Conservation (phyloP, 2,113 vertebrate species). For the Mugil cephalus region DNA sequence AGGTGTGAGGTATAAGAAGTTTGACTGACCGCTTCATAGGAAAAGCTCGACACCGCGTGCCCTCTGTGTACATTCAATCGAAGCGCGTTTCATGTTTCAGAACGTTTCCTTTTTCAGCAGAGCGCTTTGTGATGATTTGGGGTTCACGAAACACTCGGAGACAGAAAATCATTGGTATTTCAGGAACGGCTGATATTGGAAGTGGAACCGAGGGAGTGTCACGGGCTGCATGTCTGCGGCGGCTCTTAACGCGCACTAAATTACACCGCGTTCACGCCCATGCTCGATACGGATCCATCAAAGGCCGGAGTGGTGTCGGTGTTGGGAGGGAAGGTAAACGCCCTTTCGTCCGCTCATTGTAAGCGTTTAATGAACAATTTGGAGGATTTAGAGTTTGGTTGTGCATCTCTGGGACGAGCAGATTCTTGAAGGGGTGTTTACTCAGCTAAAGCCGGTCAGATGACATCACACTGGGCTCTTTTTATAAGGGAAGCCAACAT, state of each 20-base stretch:
- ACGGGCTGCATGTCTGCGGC: slow-evolving; percentile 60
- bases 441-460: slow-evolving; percentile 42
- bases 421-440: slow-evolving; percentile 34
- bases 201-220: slow-evolving; percentile 71
- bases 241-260: slow-evolving; percentile 74
- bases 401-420: slow-evolving; percentile 33
- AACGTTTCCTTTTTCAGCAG: slow-evolving; percentile 39
- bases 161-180: slow-evolving; percentile 81
- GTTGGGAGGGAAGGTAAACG: background rate
- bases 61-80: slow-evolving; percentile 13
- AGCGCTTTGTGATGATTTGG: slow-evolving; percentile 72
- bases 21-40: too few relatives aligned
- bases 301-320: slow-evolving; percentile 26
- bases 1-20: too few relatives aligned
- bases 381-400: slow-evolving; percentile 15
- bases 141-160: slow-evolving; percentile 60
- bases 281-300: slow-evolving; percentile 70
- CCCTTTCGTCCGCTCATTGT: slow-evolving; percentile 52
- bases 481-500: slow-evolving; percentile 57
- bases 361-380: slow-evolving; percentile 63
- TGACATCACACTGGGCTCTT: slow-evolving; percentile 47
- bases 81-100: slow-evolving; percentile 33
- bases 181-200: slow-evolving; percentile 73
- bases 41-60: slow-evolving; percentile 12
- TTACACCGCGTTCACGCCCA: slow-evolving; percentile 61